Base-by-base conservation (phyloP, 2,797 vertebrate species). In the Smutsia gigantea region DNA sequence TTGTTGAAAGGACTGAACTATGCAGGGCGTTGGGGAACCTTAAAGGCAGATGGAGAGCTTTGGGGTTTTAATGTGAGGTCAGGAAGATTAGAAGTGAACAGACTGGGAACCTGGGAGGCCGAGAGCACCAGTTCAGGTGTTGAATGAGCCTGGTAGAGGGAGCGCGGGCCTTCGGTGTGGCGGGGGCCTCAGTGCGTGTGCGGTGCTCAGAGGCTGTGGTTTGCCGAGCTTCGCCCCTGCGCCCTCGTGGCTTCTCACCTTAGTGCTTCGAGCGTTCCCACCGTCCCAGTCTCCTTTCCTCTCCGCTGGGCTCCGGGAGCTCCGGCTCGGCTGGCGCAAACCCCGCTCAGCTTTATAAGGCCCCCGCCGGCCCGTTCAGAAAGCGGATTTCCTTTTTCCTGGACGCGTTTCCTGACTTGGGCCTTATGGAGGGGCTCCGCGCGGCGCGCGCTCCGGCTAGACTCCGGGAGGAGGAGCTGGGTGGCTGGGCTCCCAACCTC, bases 301-400 rank as follows among this genome's bases (percentile, higher is more conserved):
- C 86, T 72, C 59, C 15, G 27, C 59, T 49, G 97, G 93, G 82
- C 87, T 97, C 83, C 59, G 77, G 97, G 98, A 97, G 98, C 97
- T 98, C 91, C 85, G 63, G 82, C 96, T 93, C 21, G 0, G 93
- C 92, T 83, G 92, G 93, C 77, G 75, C 92, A 46, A 74, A 55
- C 85, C 87, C 75, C 78, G 97, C 98, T 96, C 91, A 93, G 98
- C 97, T 98, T 98, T 98, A 98, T 99, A 99, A 99, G 98, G 99
- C 98, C 98, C 98, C 98, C 98, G 96, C 98, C 98, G 98, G 99
- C 99, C 99, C 87, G 98, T 99, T 99, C 99, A 99, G 99, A 99
- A 99, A 99, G 99, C 99, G 99, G 99, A 99, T 99, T 99, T 99
- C 99, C 99, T 99, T 99, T 99, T 99, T 99, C 99, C 99, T 99